Percentiles rank a stretch among this genome's conserved stretches.
Evolutionary conservation across 2,888 invertebrate species (phyloP).

Genomic region (Brachyopa scutellaris): DNA sequence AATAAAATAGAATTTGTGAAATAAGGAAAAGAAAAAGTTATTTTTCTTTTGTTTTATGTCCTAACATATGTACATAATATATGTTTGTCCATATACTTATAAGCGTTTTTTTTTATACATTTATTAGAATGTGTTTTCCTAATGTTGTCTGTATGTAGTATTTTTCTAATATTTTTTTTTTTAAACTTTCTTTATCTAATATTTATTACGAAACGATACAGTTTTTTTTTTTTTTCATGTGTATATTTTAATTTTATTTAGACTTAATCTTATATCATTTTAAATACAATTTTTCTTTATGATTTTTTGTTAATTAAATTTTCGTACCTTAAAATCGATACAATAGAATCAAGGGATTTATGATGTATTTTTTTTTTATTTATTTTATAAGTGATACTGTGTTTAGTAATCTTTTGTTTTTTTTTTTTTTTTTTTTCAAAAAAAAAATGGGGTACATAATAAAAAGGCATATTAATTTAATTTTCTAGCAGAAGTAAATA

Average conservation of each 20-base stretch:
- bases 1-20: no score
- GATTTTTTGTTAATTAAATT: slow-evolving; percentile 6
- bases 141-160: slow-evolving; percentile 29
- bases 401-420: background rate
- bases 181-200: slow-evolving; percentile 13
- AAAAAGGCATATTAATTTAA: background rate
- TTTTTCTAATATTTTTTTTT: background rate
- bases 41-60: slow-evolving; percentile 5
- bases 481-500: slow-evolving; percentile 12
- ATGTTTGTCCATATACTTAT: no score
- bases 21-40: no score
- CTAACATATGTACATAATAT: slow-evolving; percentile 36
- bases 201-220: slow-evolving; percentile 35
- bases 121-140: slow-evolving; percentile 9
- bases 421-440: background rate
- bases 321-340: slow-evolving; percentile 54
- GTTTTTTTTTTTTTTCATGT: slow-evolving; percentile 1
- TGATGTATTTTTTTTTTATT: slow-evolving; percentile 1
- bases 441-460: background rate
- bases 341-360: slow-evolving; percentile 37
- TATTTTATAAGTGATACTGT: slow-evolving; percentile 5
- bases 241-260: slow-evolving; percentile 1
- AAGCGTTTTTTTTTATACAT: slow-evolving; percentile 54
- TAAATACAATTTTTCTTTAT: slow-evolving; percentile 32
- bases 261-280: slow-evolving; percentile 29